Evolutionary conservation across 1,140 invertebrate species (phyloP), one percentile per base, ranked within the genome.

Genomic region (Cardiocondyla obscurior): DNA sequence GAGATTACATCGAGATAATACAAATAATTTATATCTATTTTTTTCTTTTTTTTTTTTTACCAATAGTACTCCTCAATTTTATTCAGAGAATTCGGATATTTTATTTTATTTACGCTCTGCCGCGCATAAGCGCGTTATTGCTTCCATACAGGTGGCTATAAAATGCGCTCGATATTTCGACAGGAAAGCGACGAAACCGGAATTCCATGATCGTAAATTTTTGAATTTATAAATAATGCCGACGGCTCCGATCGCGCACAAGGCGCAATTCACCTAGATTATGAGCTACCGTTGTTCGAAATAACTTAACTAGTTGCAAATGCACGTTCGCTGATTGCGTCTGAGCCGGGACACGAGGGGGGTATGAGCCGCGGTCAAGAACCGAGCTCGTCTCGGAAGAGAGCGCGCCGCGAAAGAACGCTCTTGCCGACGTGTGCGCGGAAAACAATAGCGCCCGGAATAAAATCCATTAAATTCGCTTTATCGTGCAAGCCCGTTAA

Each of bases 221-320:
- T 67, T 67, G 33, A 64, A 79, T 79, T 79, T 67, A 79, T 79
- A 79, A 53, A 79, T 79, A 79, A 79, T 53, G 22, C 22, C 30
- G 12, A 3, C 0, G 12, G 58, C 2, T 44, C 5, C 36, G 53
- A n/a, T 82, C 65, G 39, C 46, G 30, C 7, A 58, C 84, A 51
- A 83, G 36, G 30, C 25, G 30, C 44, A 83, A 55, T 33, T 51
- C 36, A 36, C 44, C 58, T 65, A 69, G 36, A 64, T 79, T 85
- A 60, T 53, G 25, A 62, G 10, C 28, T 55, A 36, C 60, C 39
- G 44, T 25, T 46, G 10, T 67, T 77, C 16, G 44, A 77, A 77
- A 70, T 69, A 76, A 76, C 16, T 77, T 30, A 64, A 67, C 30
- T 64, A 51, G 33, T 46, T 14, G 25, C 49, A 14, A 25, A 65